phyloP scores from a whole-genome alignment of 1,140 invertebrate genomes.

The Nomia melanderi region DNA sequence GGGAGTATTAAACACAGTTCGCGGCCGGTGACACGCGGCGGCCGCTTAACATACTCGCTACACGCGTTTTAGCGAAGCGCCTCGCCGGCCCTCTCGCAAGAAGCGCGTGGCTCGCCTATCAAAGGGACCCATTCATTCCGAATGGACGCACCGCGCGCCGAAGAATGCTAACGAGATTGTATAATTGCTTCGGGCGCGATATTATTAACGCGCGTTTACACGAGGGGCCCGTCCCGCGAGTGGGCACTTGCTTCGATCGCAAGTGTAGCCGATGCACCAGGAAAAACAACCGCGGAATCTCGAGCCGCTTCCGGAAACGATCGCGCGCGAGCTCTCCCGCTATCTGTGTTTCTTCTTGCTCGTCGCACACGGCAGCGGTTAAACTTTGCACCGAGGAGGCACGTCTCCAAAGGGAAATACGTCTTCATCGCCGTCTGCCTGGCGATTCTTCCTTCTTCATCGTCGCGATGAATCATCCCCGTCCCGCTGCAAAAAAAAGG shows the following conservation, averaged over 20 bases:
- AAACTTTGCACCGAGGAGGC: too few relatives aligned
- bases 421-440: too few relatives aligned
- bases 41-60: conserved; percentile 17
- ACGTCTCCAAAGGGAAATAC: too few relatives aligned
- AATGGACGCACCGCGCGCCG: conserved; percentile 33
- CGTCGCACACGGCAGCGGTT: too few relatives aligned
- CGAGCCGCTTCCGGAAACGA: conserved; percentile 47
- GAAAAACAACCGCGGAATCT: conserved; percentile 20
- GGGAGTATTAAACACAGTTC: not conserved
- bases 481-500: too few relatives aligned
- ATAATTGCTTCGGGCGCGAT: conserved; percentile 53
- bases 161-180: conserved; percentile 59
- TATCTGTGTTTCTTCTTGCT: not conserved
- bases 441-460: too few relatives aligned
- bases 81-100: conserved; percentile 24
- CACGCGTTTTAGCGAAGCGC: conserved; percentile 42
- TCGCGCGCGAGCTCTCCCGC: too few relatives aligned
- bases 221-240: not conserved
- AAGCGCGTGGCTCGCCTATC: conserved; percentile 57
- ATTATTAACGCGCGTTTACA: conserved; percentile 38
- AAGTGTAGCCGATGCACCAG: conserved; percentile 16
- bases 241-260: conserved; percentile 5
- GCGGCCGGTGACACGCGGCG: conserved; percentile 7
- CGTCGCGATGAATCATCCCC: too few relatives aligned
- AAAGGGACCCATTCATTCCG: conserved; percentile 60